Evolutionary conservation across 2,797 vertebrate species (phyloP).

Genomic region (Schizopygopsis malacanthus): DNA sequence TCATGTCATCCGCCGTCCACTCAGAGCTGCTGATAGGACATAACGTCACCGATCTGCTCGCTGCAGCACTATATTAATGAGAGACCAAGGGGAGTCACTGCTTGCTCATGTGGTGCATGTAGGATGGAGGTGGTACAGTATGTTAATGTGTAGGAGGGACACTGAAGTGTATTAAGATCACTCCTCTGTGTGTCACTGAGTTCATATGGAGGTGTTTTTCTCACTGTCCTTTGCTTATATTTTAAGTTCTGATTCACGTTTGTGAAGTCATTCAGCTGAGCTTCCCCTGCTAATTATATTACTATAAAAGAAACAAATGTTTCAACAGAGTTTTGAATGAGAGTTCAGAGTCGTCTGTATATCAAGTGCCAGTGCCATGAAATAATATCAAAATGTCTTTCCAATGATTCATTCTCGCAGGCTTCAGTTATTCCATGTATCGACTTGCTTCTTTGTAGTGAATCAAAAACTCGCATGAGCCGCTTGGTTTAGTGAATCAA

Average conservation of each 20-base stretch:
- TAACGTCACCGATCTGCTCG: not conserved
- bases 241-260: not conserved
- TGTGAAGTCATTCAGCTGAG: not conserved
- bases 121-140: not conserved
- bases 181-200: not conserved
- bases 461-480: not conserved
- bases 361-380: not conserved
- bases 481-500: not conserved
- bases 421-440: not conserved
- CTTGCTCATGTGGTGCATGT: not conserved
- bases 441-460: not conserved
- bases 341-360: not conserved
- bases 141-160: slow-evolving; percentile 32
- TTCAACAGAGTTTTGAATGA: not conserved
- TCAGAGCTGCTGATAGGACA: slow-evolving; percentile 8
- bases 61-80: not conserved
- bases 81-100: not conserved
- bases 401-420: no score
- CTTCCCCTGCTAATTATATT: not conserved
- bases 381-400: not conserved
- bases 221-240: not conserved
- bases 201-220: not conserved
- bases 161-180: not conserved
- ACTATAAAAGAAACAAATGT: not conserved
- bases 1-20: slow-evolving; percentile 22